Conservation (phyloP, 1,140 invertebrate genomes). For the Epicauta chinensis region DNA sequence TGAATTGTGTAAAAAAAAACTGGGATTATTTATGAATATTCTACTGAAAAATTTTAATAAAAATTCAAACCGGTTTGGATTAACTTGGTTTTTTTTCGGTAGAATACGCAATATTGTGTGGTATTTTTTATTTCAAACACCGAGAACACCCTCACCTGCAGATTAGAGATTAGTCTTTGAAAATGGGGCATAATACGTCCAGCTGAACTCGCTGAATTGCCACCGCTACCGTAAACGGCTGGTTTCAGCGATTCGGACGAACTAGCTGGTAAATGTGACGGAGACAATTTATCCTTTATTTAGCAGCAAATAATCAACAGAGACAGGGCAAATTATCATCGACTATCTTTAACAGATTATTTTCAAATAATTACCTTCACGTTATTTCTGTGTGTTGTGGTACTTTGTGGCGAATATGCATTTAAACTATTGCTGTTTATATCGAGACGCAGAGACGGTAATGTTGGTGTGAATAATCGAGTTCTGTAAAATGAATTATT, state of each 20-base stretch:
- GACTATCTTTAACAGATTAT: neutral
- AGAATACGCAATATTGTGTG: too few species aligned
- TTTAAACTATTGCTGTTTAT: conserved; percentile 24
- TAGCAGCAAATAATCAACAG: conserved; percentile 22
- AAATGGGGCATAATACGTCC: conserved; percentile 61
- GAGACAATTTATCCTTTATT: conserved; percentile 32
- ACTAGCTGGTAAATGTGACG: conserved; percentile 34
- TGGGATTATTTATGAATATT: too few species aligned
- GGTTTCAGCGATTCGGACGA: conserved; percentile 35
- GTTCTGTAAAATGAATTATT: conserved; percentile 25
- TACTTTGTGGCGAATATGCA: conserved; percentile 31
- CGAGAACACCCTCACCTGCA: conserved; percentile 56
- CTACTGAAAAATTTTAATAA: too few species aligned
- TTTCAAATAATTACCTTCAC: conserved; percentile 11
- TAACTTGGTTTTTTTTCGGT: too few species aligned
- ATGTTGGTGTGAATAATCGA: conserved; percentile 30
- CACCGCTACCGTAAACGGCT: conserved; percentile 24
- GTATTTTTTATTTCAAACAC: too few species aligned
- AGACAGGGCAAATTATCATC: neutral
- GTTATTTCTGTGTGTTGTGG: conserved; percentile 28
- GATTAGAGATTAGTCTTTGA: conserved; percentile 58
- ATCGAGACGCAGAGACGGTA: conserved; percentile 27
- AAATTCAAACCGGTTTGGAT: too few species aligned
- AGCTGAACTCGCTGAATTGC: conserved; percentile 51
- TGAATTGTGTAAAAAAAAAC: too few species aligned